Percentiles rank a stretch among this genome's conserved stretches.
These are phyloP conservation scores for Gymnodraco acuticeps DNA, from an alignment of 2,797 vertebrate species.

Conservation along the genomic window DNA sequence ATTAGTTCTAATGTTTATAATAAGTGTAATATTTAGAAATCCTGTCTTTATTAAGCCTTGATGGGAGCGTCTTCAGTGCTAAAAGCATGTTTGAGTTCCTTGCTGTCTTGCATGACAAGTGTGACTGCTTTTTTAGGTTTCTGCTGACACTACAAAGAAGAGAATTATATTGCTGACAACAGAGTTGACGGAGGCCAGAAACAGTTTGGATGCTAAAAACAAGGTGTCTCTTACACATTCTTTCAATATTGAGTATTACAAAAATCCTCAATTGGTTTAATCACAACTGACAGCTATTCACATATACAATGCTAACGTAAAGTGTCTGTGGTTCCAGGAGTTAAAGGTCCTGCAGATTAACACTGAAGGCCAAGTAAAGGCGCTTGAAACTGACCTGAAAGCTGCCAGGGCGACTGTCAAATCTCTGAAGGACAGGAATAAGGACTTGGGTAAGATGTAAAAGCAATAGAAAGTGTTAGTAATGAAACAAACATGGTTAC, in stretches of 20 bases:
- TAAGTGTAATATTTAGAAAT: not conserved
- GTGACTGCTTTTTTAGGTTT: constrained; percentile 82
- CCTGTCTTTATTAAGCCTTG: not conserved
- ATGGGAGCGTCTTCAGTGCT: not conserved
- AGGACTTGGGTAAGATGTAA: constrained; percentile 80
- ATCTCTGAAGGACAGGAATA: constrained; percentile 80
- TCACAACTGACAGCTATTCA: not conserved
- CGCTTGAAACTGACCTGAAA: constrained; percentile 80
- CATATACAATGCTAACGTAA: not conserved
- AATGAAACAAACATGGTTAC: not conserved
- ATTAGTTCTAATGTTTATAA: not conserved
- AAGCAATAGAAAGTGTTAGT: not conserved
- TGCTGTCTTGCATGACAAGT: not conserved
- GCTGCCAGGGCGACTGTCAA: constrained; percentile 68
- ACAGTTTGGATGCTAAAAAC: constrained; percentile 89
- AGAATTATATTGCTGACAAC: constrained; percentile 89
- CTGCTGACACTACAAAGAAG: constrained; percentile 91
- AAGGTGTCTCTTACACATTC: constrained; percentile 78
- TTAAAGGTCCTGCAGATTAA: constrained; percentile 82
- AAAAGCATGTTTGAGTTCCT: not conserved
- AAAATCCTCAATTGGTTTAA: constrained; percentile 5
- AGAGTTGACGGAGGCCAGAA: constrained; percentile 93
- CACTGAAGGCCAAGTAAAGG: constrained; percentile 79
- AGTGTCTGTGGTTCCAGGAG: constrained; percentile 72
- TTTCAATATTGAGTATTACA: not conserved